These are phyloP conservation scores for Epizoanthus illoricatus DNA, from an alignment of 92 coral and sea anemone genomes.

Conservation along the genomic window DNA sequence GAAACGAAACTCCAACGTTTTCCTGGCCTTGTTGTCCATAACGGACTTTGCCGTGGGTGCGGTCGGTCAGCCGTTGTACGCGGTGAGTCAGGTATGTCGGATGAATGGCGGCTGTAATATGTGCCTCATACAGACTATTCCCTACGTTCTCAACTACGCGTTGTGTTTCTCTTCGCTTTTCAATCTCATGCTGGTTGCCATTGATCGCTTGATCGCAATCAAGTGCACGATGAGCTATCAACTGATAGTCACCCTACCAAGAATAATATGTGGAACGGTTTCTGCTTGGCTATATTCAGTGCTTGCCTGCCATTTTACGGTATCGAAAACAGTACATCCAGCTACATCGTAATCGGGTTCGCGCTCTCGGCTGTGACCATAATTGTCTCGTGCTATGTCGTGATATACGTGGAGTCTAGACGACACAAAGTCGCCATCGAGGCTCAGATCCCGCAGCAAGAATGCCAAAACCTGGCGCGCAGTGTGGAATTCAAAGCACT, in stretches of 20 bases:
- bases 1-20: conserved; percentile 9
- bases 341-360: background rate
- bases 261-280: background rate
- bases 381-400: background rate
- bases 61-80: background rate
- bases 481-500: conserved; percentile 16
- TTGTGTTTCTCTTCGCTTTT: background rate
- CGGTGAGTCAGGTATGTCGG: background rate
- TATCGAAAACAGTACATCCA: background rate
- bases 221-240: conserved; percentile 5
- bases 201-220: conserved; percentile 22
- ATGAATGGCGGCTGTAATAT: background rate
- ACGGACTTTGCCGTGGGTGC: conserved; percentile 8
- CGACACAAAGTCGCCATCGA: conserved; percentile 11
- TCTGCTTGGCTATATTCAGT: background rate
- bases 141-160: conserved; percentile 10
- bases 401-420: background rate
- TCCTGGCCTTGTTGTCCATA: background rate
- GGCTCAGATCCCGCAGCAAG: background rate
- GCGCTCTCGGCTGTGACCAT: background rate
- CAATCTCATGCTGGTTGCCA: background rate
- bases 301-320: background rate
- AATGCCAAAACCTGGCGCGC: background rate
- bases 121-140: background rate
- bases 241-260: background rate